phyloP scores from a whole-genome alignment of 2,888 invertebrate genomes.

The Cephonodes hylas region DNA sequence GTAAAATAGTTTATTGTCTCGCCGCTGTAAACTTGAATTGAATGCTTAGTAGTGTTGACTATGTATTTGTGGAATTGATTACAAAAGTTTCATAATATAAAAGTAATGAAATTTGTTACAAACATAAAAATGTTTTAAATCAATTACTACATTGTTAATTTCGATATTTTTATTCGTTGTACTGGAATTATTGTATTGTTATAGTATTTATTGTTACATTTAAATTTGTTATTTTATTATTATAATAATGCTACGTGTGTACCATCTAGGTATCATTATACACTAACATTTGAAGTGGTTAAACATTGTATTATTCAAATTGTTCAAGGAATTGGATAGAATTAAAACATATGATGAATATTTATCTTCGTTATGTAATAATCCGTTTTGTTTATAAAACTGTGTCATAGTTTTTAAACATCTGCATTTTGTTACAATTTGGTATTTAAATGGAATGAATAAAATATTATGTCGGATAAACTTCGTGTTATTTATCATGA shows the following conservation, averaged over 20 bases:
- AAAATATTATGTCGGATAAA: slow-evolving; percentile 78
- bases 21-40: slow-evolving; percentile 6
- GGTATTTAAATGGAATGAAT: slow-evolving; percentile 74
- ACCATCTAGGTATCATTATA: neutral
- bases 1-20: slow-evolving; percentile 18
- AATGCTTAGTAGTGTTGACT: neutral
- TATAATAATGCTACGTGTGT: neutral
- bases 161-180: no score
- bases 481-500: slow-evolving; percentile 37
- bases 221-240: neutral
- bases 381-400: neutral
- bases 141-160: no score
- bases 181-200: no score
- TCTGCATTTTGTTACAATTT: slow-evolving; percentile 79
- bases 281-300: neutral
- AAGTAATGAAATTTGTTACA: neutral
- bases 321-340: slow-evolving; percentile 9
- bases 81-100: neutral
- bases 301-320: neutral
- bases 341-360: neutral
- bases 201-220: no score
- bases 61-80: slow-evolving; percentile 3
- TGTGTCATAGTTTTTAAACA: slow-evolving; percentile 21
- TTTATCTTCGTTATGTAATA: slow-evolving; percentile 11
- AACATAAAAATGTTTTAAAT: neutral